A percentile compares a stretch with the other conserved stretches of the same genome.
Evolutionary conservation across 1,140 invertebrate genomes (phyloP).

Genomic region (Temnothorax nylanderi): DNA sequence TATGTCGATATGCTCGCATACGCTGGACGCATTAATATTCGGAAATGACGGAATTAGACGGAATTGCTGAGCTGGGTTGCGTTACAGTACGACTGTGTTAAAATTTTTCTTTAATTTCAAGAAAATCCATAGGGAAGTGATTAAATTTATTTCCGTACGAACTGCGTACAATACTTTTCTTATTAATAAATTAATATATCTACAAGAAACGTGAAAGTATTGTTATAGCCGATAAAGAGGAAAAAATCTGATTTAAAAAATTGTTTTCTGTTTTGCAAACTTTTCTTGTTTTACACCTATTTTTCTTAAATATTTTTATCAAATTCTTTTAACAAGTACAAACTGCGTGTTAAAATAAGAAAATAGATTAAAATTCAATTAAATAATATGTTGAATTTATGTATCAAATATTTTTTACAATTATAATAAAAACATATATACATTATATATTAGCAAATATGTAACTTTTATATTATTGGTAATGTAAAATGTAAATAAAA

Average conservation of each 20-base stretch:
- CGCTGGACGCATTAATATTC: slow-evolving; percentile 22
- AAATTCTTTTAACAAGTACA: not conserved
- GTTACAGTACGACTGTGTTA: not conserved
- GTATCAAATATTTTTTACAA: not conserved
- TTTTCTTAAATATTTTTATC: not conserved
- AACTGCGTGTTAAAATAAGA: not conserved
- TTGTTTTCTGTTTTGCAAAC: not conserved
- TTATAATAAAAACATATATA: not conserved
- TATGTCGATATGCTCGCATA: not conserved
- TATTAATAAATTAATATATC: not conserved
- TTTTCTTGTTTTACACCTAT: not conserved
- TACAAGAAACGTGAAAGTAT: not conserved
- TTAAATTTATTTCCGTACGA: not conserved
- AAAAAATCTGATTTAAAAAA: not conserved
- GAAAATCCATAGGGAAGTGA: not conserved
- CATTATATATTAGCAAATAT: not conserved
- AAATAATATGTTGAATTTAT: not conserved
- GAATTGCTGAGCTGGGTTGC: not conserved
- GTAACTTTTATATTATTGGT: not conserved
- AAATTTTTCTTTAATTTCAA: slow-evolving; percentile 18
- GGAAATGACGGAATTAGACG: not conserved
- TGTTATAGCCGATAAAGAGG: not conserved
- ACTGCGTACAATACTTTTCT: not conserved
- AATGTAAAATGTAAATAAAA: not conserved
- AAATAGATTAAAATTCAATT: not conserved